These are phyloP conservation scores for Cremastinae sp. DNA, from an alignment of 2,888 invertebrate genomes.

Conservation along the genomic window DNA sequence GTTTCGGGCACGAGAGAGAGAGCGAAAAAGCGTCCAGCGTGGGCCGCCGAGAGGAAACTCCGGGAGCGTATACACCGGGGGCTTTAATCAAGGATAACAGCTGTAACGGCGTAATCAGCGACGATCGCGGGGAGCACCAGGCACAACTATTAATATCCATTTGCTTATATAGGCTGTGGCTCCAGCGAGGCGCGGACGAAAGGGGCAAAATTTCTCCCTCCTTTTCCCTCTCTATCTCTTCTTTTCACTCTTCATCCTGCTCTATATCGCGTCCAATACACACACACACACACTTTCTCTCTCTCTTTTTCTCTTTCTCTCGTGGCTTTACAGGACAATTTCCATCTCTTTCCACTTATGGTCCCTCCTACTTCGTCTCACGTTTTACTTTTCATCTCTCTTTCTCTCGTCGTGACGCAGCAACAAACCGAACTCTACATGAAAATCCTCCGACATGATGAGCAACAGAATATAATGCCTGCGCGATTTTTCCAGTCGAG, in stretches of 20 bases:
- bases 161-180: constrained; percentile 53
- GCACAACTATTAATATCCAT: constrained; percentile 62
- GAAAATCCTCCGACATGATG: constrained; percentile 3
- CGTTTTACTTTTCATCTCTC: constrained; percentile 45
- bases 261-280: too few relatives aligned
- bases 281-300: too few relatives aligned
- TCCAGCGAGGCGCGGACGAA: constrained; percentile 29
- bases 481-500: background rate
- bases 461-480: background rate
- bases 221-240: background rate
- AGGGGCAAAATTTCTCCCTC: constrained; percentile 24
- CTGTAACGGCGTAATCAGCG: constrained; percentile 68
- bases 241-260: background rate
- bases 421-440: constrained; percentile 44
- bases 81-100: constrained; percentile 70
- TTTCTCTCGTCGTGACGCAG: constrained; percentile 24
- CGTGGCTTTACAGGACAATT: too few relatives aligned
- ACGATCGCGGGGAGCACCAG: constrained; percentile 71
- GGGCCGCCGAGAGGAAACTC: constrained; percentile 47
- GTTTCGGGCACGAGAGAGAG: constrained; percentile 18
- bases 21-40: constrained; percentile 38
- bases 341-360: constrained; percentile 53
- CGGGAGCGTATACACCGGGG: constrained; percentile 39
- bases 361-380: constrained; percentile 52
- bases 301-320: constrained; percentile 4